Evolutionary conservation across 1,140 invertebrate species (phyloP).

Genomic region (Leptopilina clavipes): DNA sequence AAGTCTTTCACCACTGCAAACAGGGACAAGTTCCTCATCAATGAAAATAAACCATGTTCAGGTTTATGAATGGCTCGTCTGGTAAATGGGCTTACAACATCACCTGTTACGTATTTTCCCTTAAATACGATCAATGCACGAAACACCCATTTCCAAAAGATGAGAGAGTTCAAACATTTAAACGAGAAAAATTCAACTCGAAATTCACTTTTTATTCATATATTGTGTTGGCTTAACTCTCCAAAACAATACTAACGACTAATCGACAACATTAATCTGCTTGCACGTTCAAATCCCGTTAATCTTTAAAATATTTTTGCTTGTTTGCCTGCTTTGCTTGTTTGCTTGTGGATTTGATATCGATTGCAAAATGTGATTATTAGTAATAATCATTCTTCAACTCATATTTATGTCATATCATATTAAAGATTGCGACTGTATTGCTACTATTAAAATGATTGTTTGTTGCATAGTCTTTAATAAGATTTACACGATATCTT

Average conservation of each 20-base stretch:
- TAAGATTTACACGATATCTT: background rate
- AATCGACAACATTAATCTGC: background rate
- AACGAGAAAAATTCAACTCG: background rate
- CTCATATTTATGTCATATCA: conserved; percentile 34
- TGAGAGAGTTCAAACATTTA: background rate
- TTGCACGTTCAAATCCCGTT: background rate
- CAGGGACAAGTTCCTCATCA: background rate
- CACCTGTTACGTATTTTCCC: background rate
- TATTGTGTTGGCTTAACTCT: too few relatives aligned
- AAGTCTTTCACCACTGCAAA: background rate
- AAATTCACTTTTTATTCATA: background rate
- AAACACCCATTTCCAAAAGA: background rate
- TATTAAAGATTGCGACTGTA: background rate
- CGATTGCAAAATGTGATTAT: background rate
- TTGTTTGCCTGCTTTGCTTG: conserved; percentile 44
- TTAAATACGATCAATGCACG: background rate
- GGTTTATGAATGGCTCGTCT: background rate
- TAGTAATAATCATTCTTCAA: conserved; percentile 17
- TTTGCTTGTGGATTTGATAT: conserved; percentile 47
- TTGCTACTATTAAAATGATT: background rate
- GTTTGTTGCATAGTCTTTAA: background rate
- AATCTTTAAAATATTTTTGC: background rate
- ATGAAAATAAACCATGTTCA: background rate
- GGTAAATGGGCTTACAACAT: background rate
- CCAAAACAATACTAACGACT: background rate